A percentile compares a stretch with the other conserved stretches of the same genome.
These are phyloP conservation scores for Cephus cinctus DNA, from an alignment of 1,140 invertebrate genomes.

Conservation along the genomic window DNA sequence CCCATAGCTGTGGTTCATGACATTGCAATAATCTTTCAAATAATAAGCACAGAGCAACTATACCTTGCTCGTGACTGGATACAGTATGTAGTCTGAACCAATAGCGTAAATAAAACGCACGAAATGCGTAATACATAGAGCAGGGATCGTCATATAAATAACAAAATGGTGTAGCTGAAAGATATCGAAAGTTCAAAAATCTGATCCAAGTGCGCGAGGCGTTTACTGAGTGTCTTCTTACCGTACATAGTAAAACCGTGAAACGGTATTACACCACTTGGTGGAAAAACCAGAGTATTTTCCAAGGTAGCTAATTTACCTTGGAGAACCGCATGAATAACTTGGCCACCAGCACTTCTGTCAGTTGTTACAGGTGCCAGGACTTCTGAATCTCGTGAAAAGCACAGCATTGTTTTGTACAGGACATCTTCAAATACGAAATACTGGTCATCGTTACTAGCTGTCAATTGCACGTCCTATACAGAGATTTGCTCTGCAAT, in stretches of 20 bases:
- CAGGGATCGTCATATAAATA: conserved; percentile 89
- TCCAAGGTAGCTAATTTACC: conserved; percentile 68
- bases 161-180: conserved; percentile 88
- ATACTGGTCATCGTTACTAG: conserved; percentile 96
- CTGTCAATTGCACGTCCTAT: conserved; percentile 90
- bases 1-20: conserved; percentile 86
- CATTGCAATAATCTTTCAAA: conserved; percentile 91
- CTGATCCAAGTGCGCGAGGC: background rate
- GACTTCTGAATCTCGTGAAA: conserved; percentile 85
- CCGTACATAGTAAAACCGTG: conserved; percentile 97
- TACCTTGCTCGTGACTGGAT: conserved; percentile 87
- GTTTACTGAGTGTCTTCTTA: conserved; percentile 51
- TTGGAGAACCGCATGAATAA: conserved; percentile 65
- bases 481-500: conserved; percentile 19
- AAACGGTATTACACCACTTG: conserved; percentile 93
- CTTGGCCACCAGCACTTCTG: conserved; percentile 50
- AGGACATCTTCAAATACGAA: conserved; percentile 97
- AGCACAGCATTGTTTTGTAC: conserved; percentile 92
- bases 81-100: conserved; percentile 90
- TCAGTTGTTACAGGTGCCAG: conserved; percentile 66
- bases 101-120: conserved; percentile 88
- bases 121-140: conserved; percentile 84
- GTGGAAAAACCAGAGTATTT: conserved; percentile 81
- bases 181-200: conserved; percentile 13
- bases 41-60: conserved; percentile 76